Evolutionary conservation across 2,888 invertebrate genomes (phyloP).

Genomic region (Scaeva pyrastri): DNA sequence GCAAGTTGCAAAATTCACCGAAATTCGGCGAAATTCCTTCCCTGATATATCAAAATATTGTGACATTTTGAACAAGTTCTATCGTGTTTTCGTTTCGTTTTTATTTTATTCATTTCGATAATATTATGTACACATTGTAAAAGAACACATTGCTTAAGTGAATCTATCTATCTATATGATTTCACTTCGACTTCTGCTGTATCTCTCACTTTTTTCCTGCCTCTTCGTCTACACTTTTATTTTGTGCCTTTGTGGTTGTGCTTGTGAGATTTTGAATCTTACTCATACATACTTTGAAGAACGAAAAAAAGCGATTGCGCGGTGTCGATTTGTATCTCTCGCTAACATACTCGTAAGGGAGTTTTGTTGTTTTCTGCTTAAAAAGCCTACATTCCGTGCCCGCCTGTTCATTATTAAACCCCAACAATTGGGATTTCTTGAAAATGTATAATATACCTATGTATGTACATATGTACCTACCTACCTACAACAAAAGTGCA

Average conservation of each 20-base stretch:
- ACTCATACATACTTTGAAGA: constrained; percentile 43
- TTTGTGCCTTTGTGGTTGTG: not conserved
- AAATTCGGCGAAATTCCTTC: not conserved
- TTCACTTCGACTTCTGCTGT: constrained; percentile 64
- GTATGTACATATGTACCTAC: too few species aligned
- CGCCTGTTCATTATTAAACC: constrained; percentile 10
- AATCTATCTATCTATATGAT: constrained; percentile 48
- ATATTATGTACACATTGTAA: constrained; percentile 40
- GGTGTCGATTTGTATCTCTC: constrained; percentile 47
- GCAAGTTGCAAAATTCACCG: not conserved
- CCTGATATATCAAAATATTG: constrained; percentile 43
- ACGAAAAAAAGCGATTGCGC: constrained; percentile 40
- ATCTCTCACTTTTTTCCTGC: constrained; percentile 30
- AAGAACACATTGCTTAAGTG: constrained; percentile 49
- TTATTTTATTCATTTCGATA: constrained; percentile 37
- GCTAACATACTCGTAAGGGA: constrained; percentile 6
- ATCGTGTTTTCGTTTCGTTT: constrained; percentile 57
- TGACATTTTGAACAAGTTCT: constrained; percentile 66
- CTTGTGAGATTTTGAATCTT: constrained; percentile 3
- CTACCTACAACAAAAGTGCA: constrained; percentile 12
- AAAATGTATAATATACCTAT: not conserved
- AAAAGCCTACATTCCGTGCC: constrained; percentile 24
- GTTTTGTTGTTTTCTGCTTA: constrained; percentile 29
- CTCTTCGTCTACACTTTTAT: not conserved
- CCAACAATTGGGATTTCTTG: not conserved